Evolutionary conservation across 2,888 invertebrate species (phyloP), one percentile per base, ranked within the genome.

Genomic region (Temnothorax rugatulus): DNA sequence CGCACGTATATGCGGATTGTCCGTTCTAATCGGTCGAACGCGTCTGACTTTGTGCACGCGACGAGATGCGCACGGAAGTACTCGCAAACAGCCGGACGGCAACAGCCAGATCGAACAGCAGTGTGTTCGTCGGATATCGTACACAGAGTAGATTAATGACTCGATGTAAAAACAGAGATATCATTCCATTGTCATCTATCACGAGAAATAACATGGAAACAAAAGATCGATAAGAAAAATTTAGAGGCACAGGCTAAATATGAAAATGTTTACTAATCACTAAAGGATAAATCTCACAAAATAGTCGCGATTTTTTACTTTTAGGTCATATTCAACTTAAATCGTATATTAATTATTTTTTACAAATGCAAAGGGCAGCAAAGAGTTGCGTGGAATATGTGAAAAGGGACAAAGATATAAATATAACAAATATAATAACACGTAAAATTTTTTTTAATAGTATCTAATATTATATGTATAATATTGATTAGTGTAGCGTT

Each of bases 21-120:
- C 68, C 83, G 54, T 25, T 59, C 61, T 71, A 79, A 81, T 83
- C 82, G 76, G 38, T 38, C 54, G 25, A 57, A 50, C 18, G 63
- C 29, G 41, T 82, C 29, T 52, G 77, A 74, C 82, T 76, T 82
- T 63, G 18, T 63, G 52, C 61, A 13, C 50, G 25, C 61, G 57
- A 38, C 15, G 47, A 50, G 18, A 34, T 34, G 1, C 15, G 44
- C 75, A 4, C 74, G 44, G 54, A 59, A 81, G 18, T 75, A 29
- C 34, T 61, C 75, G 34, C 21, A 63, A 61, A 74, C n/a, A 84
- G 2, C 34, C 52, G 44, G 57, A 41, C n/a, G 15, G 34, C 34
- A 34, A 34, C 34, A 34, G 7, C 34, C 34, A 34, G 7, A 7
- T 50, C 50, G 47, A 50, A 50, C n/a, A n/a, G 38, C 34, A 4